Evolutionary conservation across 2,797 vertebrate species (phyloP).

Genomic region (Crocidura indochinensis): DNA sequence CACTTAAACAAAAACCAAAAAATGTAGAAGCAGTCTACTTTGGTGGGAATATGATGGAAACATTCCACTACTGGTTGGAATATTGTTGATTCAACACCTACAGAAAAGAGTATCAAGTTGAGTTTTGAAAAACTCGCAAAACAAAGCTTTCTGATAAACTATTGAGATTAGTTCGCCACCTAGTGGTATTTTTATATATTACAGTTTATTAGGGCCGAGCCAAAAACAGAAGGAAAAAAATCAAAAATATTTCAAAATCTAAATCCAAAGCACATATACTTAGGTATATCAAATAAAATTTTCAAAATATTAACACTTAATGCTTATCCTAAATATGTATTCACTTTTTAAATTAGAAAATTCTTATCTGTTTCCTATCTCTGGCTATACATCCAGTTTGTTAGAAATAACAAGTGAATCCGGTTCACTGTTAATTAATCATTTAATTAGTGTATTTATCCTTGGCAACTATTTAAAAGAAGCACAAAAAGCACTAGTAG

Average conservation of each 20-base stretch:
- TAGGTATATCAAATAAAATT: neutral
- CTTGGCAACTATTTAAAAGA: neutral
- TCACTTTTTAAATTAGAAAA: conserved; percentile 16
- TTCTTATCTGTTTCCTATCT: neutral
- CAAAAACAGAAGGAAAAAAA: too few species aligned
- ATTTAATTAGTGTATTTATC: neutral
- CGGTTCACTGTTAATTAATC: neutral
- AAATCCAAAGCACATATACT: neutral
- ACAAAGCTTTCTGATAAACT: neutral
- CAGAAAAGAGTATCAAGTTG: neutral
- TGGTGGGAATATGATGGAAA: too few species aligned
- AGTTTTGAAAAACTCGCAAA: neutral
- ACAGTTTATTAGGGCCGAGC: neutral
- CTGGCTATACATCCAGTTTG: neutral
- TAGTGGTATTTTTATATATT: conserved; percentile 4
- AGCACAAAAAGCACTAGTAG: too few species aligned
- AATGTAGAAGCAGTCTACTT: too few species aligned
- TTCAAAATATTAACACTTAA: conserved; percentile 10
- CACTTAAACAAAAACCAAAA: too few species aligned
- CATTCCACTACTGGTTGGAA: too few species aligned
- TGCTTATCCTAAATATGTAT: neutral
- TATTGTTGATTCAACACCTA: too few species aligned
- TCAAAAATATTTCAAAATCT: too few species aligned
- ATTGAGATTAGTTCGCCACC: conserved; percentile 69
- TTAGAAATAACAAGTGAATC: neutral